phyloP scores from a whole-genome alignment of 2,888 invertebrate species.

The Lepetodrilus schrolli region DNA sequence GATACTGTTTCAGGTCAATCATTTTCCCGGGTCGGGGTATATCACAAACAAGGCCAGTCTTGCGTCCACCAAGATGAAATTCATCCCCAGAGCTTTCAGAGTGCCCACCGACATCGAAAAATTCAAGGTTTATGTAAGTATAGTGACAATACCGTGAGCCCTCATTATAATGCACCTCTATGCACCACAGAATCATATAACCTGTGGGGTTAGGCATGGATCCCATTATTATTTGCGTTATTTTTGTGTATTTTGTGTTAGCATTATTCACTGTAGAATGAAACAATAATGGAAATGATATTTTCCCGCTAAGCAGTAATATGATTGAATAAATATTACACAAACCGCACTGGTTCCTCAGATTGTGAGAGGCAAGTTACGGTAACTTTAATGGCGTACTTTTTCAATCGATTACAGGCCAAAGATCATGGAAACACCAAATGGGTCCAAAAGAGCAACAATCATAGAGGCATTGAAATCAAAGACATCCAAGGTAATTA shows the following conservation, averaged over 20 bases:
- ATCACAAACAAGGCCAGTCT: conserved; percentile 94
- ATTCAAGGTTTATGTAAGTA: conserved; percentile 82
- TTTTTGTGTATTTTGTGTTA: too few species aligned
- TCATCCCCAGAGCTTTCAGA: conserved; percentile 91
- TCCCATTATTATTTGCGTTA: too few species aligned
- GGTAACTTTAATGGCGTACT: not conserved
- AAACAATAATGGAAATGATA: too few species aligned
- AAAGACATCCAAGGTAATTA: conserved; percentile 78
- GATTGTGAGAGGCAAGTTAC: not conserved
- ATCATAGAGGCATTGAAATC: conserved; percentile 90
- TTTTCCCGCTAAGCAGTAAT: too few species aligned
- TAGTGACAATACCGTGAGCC: too few species aligned
- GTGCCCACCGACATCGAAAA: conserved; percentile 85
- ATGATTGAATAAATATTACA: too few species aligned
- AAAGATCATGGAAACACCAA: conserved; percentile 81
- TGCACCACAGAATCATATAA: too few species aligned
- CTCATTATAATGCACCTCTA: too few species aligned
- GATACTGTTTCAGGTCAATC: conserved; percentile 89
- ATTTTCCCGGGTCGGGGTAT: conserved; percentile 94
- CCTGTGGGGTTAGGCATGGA: too few species aligned
- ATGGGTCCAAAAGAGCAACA: conserved; percentile 94
- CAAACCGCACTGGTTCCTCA: too few species aligned
- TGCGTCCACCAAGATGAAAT: conserved; percentile 84
- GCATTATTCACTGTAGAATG: too few species aligned
- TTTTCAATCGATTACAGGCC: too few species aligned